Base-by-base conservation (phyloP, 2,113 vertebrate species). In the Stigmatopora argus region DNA sequence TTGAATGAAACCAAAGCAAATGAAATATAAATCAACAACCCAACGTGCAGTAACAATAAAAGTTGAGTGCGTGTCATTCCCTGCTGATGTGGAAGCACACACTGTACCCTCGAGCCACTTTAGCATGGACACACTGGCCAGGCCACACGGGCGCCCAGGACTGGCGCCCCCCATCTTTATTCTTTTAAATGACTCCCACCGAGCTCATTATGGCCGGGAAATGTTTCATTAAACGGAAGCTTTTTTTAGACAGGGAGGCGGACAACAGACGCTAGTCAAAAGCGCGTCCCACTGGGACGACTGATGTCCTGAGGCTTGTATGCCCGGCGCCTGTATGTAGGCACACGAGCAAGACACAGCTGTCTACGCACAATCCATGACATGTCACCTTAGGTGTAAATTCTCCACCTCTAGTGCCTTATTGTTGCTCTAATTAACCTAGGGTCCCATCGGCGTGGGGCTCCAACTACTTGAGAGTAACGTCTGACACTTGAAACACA, bases 91-190 rank as follows among this genome's bases (percentile, higher is more conserved):
- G 44, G 11, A 15, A 58, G 56, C 34, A 59, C 9, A 17, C 57
- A 15, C 41, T 10, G 23, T 21, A 45, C 10, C 9, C 48, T 12
- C 67, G 35, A 75, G 64, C 58, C 67, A 67, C 85, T 81, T 78
- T 76, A 62, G 71, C 38, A 78, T 69, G 51, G 67, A 71, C 67
- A 74, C 76, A 79, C 79, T 77, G 82, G 66, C 74, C 71, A 62
- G 65, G 69, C 61, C 69, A 74, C 65, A 70, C 62, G 78, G 60
- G 65, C 69, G 76, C 60, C 26, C 21, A 78, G 74, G 81, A 76
- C 78, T 77, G 71, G 62, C 68, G 67, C 81, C 52, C 84, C 56
- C 70, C 85, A 53, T 79, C 70, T 81, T 82, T 75, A 79, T 84
- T 74, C 66, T 49, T 71, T 75, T 73, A 19, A 78, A 82, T 77